These are phyloP conservation scores for Muraenolepis orangiensis DNA, from an alignment of 2,797 vertebrate genomes.

Conservation along the genomic window DNA sequence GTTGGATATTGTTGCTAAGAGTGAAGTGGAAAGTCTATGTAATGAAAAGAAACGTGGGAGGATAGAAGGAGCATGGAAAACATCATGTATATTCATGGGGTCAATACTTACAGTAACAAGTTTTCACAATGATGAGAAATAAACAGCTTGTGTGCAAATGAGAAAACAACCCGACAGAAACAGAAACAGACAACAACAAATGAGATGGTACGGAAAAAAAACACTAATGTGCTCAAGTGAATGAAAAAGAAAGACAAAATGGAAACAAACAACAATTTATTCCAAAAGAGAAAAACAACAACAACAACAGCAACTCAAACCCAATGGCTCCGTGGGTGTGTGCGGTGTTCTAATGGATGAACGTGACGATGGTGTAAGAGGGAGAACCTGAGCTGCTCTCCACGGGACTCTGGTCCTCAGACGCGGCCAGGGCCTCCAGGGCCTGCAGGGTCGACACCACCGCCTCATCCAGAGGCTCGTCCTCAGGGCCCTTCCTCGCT, in stretches of 20 bases:
- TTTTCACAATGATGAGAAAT: background rate
- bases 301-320: slow-evolving; percentile 70
- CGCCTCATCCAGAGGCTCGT: slow-evolving; percentile 83
- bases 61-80: background rate
- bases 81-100: background rate
- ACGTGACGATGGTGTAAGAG: slow-evolving; percentile 97
- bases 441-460: slow-evolving; percentile 92
- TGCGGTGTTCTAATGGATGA: slow-evolving; percentile 88
- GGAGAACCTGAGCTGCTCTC: slow-evolving; percentile 98
- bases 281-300: slow-evolving; percentile 53
- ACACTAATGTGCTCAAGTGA: slow-evolving; percentile 42
- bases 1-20: background rate
- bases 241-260: slow-evolving; percentile 67
- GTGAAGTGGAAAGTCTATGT: background rate
- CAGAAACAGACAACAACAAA: slow-evolving; percentile 38
- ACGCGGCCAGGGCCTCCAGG: slow-evolving; percentile 90
- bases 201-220: slow-evolving; percentile 28
- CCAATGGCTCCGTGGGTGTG: slow-evolving; percentile 69
- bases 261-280: slow-evolving; percentile 76
- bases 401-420: slow-evolving; percentile 84
- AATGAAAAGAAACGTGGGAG: background rate
- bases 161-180: slow-evolving; percentile 46
- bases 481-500: slow-evolving; percentile 77
- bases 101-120: background rate
- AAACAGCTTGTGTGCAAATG: slow-evolving; percentile 15